phyloP scores from a whole-genome alignment of 1,140 invertebrate species.

The Rhagoletis zephyria region DNA sequence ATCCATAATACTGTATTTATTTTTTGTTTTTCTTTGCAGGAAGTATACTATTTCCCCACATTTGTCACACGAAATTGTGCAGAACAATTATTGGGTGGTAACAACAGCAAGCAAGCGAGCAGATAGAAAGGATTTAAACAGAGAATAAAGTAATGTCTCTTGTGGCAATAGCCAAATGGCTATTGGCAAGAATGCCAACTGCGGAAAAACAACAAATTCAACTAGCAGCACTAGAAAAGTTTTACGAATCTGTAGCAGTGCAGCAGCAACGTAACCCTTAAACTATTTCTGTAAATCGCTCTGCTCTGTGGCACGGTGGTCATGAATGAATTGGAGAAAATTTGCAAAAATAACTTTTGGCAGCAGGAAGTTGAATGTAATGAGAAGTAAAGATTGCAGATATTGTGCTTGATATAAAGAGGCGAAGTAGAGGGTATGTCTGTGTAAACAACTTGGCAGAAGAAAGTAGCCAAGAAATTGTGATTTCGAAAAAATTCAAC shows the following conservation, averaged over 20 bases:
- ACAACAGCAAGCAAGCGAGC: not conserved
- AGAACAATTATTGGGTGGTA: not conserved
- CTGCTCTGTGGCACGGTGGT: not conserved
- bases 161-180: conserved; percentile 43
- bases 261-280: not conserved
- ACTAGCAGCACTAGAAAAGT: conserved; percentile 18
- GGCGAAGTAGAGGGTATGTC: no score
- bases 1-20: not conserved
- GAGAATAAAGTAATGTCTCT: not conserved
- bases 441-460: no score
- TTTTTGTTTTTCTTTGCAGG: not conserved
- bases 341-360: conserved; percentile 32
- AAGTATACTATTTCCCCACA: conserved; percentile 38
- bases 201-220: conserved; percentile 9
- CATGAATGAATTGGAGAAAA: conserved; percentile 2
- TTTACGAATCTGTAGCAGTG: conserved; percentile 2
- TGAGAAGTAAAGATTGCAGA: not conserved
- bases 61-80: conserved; percentile 20
- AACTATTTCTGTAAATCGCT: conserved; percentile 12
- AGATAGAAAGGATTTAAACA: conserved; percentile 5
- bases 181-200: conserved; percentile 39
- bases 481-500: not conserved
- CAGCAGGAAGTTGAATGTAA: not conserved
- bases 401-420: not conserved
- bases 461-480: no score